A percentile compares a stretch with the other conserved stretches of the same genome.
These are phyloP conservation scores for Brienomyrus brachyistius DNA, from an alignment of 2,113 vertebrate species.

Conservation along the genomic window DNA sequence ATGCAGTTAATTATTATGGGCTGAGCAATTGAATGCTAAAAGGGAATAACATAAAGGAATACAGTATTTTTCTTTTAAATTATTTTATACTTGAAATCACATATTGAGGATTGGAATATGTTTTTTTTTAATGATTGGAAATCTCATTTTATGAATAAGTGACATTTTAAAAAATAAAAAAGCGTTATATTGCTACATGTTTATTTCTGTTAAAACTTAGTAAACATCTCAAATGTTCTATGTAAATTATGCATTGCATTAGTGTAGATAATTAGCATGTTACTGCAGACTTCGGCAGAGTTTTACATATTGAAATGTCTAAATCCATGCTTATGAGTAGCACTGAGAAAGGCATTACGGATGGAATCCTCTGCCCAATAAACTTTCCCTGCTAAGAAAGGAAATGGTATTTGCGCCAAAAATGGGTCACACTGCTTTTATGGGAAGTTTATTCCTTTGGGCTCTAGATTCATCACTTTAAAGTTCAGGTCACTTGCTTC, in stretches of 20 bases:
- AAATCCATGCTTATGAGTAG: not conserved
- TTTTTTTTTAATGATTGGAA: not conserved
- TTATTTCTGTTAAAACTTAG: not conserved
- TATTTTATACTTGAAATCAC: not conserved
- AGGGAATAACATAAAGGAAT: not conserved
- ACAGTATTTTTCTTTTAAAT: not conserved
- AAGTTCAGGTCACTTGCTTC: conserved; percentile 56
- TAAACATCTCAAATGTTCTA: not conserved
- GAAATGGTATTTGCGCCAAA: conserved; percentile 41
- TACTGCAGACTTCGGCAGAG: not conserved
- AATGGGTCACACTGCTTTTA: conserved; percentile 54
- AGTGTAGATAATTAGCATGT: not conserved
- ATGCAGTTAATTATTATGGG: not conserved
- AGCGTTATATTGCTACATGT: not conserved
- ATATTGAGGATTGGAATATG: not conserved
- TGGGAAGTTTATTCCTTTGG: conserved; percentile 59
- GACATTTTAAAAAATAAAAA: not conserved
- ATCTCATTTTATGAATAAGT: not conserved
- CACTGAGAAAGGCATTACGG: not conserved
- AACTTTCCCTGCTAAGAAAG: not conserved
- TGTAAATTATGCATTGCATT: not conserved
- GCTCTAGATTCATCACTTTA: conserved; percentile 59
- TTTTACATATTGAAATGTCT: not conserved
- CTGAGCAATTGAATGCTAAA: not conserved
- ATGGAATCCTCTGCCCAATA: not conserved